Conservation (phyloP, 2,113 vertebrate genomes). For the Chloebia gouldiae region DNA sequence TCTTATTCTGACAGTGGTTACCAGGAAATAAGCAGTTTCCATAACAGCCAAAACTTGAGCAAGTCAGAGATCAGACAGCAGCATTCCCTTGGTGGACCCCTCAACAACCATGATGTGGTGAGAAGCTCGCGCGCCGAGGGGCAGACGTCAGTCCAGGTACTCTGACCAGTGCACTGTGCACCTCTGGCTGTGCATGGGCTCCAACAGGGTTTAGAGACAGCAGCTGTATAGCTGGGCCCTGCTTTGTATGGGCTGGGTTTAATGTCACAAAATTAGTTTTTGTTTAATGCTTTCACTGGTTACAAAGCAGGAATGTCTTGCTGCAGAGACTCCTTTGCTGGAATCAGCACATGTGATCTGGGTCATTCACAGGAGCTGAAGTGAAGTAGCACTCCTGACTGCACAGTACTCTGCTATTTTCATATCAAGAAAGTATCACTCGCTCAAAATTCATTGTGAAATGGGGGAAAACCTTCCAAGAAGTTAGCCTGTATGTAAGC, state of each 20-base stretch:
- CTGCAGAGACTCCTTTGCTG: neutral
- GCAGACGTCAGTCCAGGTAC: conserved; percentile 89
- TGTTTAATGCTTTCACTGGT: neutral
- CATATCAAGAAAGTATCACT: neutral
- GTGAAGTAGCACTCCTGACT: neutral
- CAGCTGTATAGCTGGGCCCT: fast-evolving
- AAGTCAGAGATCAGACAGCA: conserved; percentile 87
- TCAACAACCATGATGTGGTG: conserved; percentile 76
- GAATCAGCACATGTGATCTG: neutral
- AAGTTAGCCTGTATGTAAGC: neutral
- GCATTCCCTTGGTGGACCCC: conserved; percentile 78
- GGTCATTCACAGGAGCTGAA: neutral
- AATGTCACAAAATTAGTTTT: fast-evolving
- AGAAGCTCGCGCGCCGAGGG: conserved; percentile 90
- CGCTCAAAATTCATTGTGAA: neutral
- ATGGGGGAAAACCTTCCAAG: neutral
- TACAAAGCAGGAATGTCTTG: neutral
- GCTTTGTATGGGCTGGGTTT: neutral
- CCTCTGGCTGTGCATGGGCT: neutral
- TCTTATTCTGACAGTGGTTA: conserved; percentile 98
- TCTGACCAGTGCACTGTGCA: neutral
- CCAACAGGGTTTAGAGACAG: fast-evolving
- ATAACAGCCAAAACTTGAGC: conserved; percentile 83
- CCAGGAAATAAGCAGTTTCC: conserved; percentile 92
- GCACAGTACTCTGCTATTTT: neutral